Conservation (phyloP, 1,140 invertebrate species). For the Arion vulgaris region DNA sequence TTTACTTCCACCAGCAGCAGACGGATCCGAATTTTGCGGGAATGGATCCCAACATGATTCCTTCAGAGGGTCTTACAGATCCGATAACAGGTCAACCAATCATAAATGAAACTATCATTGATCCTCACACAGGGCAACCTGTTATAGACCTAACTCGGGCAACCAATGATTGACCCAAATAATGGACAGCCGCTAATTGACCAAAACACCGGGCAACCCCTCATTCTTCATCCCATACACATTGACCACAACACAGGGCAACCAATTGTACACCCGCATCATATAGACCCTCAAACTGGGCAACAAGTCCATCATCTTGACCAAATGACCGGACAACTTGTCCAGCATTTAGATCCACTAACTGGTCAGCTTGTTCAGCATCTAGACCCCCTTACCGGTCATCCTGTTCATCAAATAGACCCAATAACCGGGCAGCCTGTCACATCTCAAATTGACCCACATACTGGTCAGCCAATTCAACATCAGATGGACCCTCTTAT, state of each 20-base stretch:
- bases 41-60: slow-evolving; percentile 19
- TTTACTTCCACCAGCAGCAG: slow-evolving; percentile 27
- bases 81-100: slow-evolving; percentile 28
- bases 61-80: slow-evolving; percentile 23
- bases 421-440: slow-evolving; percentile 18
- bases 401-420: slow-evolving; percentile 8
- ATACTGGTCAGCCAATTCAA: slow-evolving; percentile 25
- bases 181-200: slow-evolving; percentile 18
- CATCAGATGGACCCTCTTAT: slow-evolving; percentile 42
- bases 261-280: background rate
- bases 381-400: slow-evolving; percentile 21
- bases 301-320: slow-evolving; percentile 18
- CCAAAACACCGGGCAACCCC: slow-evolving; percentile 9
- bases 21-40: background rate
- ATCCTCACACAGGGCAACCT: slow-evolving; percentile 15
- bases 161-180: slow-evolving; percentile 33
- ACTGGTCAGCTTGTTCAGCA: slow-evolving; percentile 5
- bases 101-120: slow-evolving; percentile 4
- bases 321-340: slow-evolving; percentile 12
- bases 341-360: slow-evolving; percentile 25
- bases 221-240: background rate
- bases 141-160: slow-evolving; percentile 29
- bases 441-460: slow-evolving; percentile 9
- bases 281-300: slow-evolving; percentile 12
- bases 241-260: slow-evolving; percentile 31